Evolutionary conservation across 2,888 invertebrate genomes (phyloP).

Genomic region (Eristalis tenax): DNA sequence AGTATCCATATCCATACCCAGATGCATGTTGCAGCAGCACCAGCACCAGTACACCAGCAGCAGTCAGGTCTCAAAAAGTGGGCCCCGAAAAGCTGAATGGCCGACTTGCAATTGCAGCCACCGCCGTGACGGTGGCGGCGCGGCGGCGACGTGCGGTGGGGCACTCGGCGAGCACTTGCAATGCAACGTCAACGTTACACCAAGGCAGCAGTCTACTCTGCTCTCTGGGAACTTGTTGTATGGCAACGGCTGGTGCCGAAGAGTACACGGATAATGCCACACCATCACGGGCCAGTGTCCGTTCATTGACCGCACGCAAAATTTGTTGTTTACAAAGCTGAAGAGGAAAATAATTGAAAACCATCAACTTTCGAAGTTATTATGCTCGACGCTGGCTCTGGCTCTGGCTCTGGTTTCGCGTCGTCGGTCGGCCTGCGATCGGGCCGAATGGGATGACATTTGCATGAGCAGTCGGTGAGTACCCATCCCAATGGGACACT

Average conservation of each 20-base stretch:
- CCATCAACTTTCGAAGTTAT: conserved; percentile 53
- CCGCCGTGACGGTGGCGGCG: neutral
- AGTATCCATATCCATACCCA: conserved; percentile 35
- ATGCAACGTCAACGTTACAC: conserved; percentile 30
- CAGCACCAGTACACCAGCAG: neutral
- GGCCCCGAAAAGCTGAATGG: conserved; percentile 60
- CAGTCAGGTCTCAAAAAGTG: conserved; percentile 32
- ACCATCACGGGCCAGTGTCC: conserved; percentile 11
- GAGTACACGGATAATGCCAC: conserved; percentile 32
- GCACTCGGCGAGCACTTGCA: conserved; percentile 23
- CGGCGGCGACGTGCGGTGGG: no score
- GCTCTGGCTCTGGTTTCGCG: no score
- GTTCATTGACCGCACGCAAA: conserved; percentile 70
- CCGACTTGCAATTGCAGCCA: conserved; percentile 48
- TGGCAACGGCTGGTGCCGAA: neutral
- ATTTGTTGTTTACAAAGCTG: conserved; percentile 64
- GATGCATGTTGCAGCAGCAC: conserved; percentile 26
- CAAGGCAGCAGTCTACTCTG: neutral
- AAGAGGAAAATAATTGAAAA: conserved; percentile 27
- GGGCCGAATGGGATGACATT: conserved; percentile 32
- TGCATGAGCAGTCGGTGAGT: conserved; percentile 33
- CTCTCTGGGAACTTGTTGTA: conserved; percentile 28
- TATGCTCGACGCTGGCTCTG: conserved; percentile 2
- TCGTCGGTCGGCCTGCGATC: no score
- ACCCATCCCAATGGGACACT: conserved; percentile 30